Evolutionary conservation across 2,888 invertebrate genomes (phyloP).

Genomic region (Myopa testacea): DNA sequence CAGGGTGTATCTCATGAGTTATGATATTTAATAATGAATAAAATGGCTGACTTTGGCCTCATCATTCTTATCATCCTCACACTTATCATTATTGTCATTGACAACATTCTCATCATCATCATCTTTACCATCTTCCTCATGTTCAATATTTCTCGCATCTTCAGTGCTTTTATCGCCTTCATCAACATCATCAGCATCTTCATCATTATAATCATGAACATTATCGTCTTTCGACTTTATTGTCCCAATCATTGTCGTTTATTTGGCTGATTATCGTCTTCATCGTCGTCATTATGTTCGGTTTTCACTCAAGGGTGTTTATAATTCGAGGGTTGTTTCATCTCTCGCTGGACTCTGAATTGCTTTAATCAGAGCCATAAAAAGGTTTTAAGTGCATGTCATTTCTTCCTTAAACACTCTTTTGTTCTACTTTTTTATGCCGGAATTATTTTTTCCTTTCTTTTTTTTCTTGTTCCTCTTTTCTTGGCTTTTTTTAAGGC

Average conservation of each 20-base stretch:
- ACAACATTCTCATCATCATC: too few relatives aligned
- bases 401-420: neutral
- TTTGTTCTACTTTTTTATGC: too few relatives aligned
- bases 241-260: neutral
- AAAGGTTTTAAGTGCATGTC: conserved; percentile 13
- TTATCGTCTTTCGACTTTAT: neutral
- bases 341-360: neutral
- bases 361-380: conserved; percentile 25
- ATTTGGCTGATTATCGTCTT: neutral
- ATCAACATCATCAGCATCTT: neutral
- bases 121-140: neutral
- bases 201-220: neutral
- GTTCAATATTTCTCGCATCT: too few relatives aligned
- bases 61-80: neutral
- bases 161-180: neutral
- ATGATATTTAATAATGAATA: conserved; percentile 11
- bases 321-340: neutral
- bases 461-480: too few relatives aligned
- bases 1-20: neutral
- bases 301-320: neutral
- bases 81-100: too few relatives aligned
- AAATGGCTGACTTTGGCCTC: neutral
- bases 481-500: too few relatives aligned
- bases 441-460: too few relatives aligned
- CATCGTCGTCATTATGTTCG: neutral